Evolutionary conservation across 2,797 vertebrate genomes (phyloP), one percentile per base, ranked within the genome.

Genomic region (Chiroxiphia lanceolata): DNA sequence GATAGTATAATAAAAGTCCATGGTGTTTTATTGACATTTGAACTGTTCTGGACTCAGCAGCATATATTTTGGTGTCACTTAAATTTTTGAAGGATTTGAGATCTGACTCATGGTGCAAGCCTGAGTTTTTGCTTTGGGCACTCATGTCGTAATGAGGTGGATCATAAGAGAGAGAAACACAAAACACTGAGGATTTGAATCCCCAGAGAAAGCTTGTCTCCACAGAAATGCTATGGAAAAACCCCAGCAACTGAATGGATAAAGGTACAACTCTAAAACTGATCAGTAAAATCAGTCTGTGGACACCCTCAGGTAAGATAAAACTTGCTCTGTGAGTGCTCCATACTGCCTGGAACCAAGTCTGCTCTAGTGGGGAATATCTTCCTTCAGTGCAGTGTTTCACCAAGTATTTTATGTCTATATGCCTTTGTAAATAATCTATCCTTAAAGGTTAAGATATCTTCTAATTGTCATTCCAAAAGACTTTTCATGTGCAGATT

Each of bases 241-340:
- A 6, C 29, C 10, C 6, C 0, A 3, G 11, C 8, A 59, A 0
- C 2, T 14, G 11, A 47, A 10, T 34, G n/a, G 8, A 10, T 67
- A 70, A 70, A 86, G 13, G 17, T 14, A 13, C 1, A 8, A 3
- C 23, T 53, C 42, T 74, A 33, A 89, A 87, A 36, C 15, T 25
- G 33, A 57, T 78, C 21, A 22, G 13, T 70, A 26, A 88, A 75
- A 70, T 34, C 25, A 20, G 25, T 47, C 27, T 80, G 31, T 42
- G 45, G 31, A 23, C 31, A 60, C 4, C 1, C 9, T 44, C 38
- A 67, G 29, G 11, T 44, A 75, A 87, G 79, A 33, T 10, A 56
- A 68, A 92, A 71, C 5, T 48, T 84, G 9, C 7, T 54, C 7
- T 1, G 0, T 1, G 2, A 0, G 0, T 59, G 10, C n/a, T 70